Evolutionary conservation across 2,797 vertebrate species (phyloP), one percentile per base, ranked within the genome.

Genomic region (Siniperca obscura): DNA sequence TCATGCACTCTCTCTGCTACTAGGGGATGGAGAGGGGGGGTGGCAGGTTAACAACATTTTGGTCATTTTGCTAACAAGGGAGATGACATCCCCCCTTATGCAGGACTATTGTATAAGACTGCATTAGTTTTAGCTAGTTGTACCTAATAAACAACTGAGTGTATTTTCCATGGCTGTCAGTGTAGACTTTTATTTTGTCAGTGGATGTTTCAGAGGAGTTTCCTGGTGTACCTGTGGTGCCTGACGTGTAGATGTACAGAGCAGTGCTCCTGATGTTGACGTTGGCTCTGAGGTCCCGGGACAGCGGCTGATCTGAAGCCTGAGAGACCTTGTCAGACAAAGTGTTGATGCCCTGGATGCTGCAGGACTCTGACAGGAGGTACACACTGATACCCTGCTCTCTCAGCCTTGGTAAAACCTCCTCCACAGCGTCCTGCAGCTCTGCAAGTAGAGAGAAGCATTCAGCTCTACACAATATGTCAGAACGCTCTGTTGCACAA

Each of bases 161-260:
- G 13, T 60, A 16, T 11, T n/a, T 38, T 38, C 22, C n/a, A 36
- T 8, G 11, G 11, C 7, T 25, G 7, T 42, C 9, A 0, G 59
- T n/a, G 34, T 7, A 21, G 27, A 36, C 12, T 30, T 81, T 38
- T 3, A 36, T 5, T 50, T 44, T 38, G 21, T 10, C 7, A 1
- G 13, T 21, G 13, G 16, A 19, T 17, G 59, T 77, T 38, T 46
- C 55, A 42, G 38, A 21, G 19, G 14, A 34, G 17, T 53, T 21
- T 78, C 40, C 62, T 10, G 11, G 2, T 4, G 84, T 96, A 98
- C 97, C 97, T 95, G 97, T 98, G 66, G 97, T 99, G 82, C 98
- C 98, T 12, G 98, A 98, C 7, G 98, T 99, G 92, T 97, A 98
- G 90, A 99, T 98, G 78, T 97, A 98, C 68, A 97, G 71, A 7